Conservation (phyloP, 2,888 invertebrate genomes). For the Margaritifera margaritifera region DNA sequence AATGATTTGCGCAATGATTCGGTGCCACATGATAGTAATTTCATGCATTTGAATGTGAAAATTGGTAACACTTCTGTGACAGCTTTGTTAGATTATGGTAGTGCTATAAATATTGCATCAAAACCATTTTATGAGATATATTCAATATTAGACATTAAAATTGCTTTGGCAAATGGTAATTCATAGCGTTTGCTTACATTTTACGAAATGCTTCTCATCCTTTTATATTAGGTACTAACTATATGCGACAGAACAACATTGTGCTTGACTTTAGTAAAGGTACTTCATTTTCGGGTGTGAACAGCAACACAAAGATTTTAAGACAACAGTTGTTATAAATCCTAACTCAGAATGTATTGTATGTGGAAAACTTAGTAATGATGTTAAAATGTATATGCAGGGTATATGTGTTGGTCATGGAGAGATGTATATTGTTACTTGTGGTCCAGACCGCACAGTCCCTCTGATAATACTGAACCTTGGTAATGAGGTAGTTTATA, state of each 20-base stretch:
- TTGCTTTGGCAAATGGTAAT: conserved; percentile 9
- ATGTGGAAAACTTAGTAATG: conserved; percentile 6
- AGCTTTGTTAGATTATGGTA: conserved; percentile 20
- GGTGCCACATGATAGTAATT: not conserved
- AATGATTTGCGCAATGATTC: no score
- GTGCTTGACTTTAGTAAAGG: conserved; percentile 15
- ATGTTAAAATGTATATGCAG: conserved; percentile 13
- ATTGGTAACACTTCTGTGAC: conserved; percentile 4
- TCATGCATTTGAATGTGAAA: conserved; percentile 14
- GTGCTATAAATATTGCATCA: conserved; percentile 16
- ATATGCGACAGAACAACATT: conserved; percentile 11
- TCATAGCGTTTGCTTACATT: conserved; percentile 13
- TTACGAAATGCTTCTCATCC: conserved; percentile 19
- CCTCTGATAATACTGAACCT: conserved; percentile 25
- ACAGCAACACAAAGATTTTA: conserved; percentile 13
- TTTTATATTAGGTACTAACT: conserved; percentile 20
- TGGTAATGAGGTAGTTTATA: conserved; percentile 1
- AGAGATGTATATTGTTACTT: conserved; percentile 16
- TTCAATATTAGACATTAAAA: not conserved
- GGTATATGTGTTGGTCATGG: conserved; percentile 17
- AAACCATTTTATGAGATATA: conserved; percentile 9
- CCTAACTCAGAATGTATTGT: conserved; percentile 23
- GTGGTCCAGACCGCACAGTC: conserved; percentile 9
- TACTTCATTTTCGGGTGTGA: conserved; percentile 5
- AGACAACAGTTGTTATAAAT: conserved; percentile 4